phyloP scores from a whole-genome alignment of 2,888 invertebrate genomes.

The Hesperia comma region DNA sequence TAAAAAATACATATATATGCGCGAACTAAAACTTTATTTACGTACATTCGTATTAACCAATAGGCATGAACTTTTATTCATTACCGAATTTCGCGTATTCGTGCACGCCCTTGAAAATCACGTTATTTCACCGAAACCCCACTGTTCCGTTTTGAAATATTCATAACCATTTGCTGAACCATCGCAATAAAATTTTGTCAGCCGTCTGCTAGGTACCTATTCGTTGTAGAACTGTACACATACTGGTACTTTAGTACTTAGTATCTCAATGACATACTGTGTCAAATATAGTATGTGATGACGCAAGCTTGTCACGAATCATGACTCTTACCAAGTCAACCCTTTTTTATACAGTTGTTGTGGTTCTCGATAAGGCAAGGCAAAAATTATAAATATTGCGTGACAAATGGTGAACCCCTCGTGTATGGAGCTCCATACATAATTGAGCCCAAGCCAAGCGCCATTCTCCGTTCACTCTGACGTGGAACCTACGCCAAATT shows the following conservation, averaged over 20 bases:
- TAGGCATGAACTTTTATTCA: background rate
- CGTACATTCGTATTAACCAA: too few relatives aligned
- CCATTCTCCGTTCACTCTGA: too few relatives aligned
- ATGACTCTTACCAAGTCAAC: slow-evolving; percentile 30
- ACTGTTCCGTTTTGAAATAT: background rate
- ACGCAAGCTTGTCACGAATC: slow-evolving; percentile 22
- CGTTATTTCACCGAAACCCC: background rate
- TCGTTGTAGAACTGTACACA: slow-evolving; percentile 15
- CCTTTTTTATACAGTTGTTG: slow-evolving; percentile 35
- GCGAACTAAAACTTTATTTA: too few relatives aligned
- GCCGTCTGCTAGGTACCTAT: slow-evolving; percentile 28
- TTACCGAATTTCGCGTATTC: background rate
- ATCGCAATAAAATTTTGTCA: background rate
- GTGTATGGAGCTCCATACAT: too few relatives aligned
- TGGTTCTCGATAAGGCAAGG: background rate
- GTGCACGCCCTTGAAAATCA: background rate
- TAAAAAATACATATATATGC: too few relatives aligned
- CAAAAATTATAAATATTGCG: too few relatives aligned
- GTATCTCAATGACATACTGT: slow-evolving; percentile 7
- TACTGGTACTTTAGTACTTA: too few relatives aligned
- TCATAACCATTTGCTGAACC: background rate
- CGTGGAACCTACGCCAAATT: too few relatives aligned
- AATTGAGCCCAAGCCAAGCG: too few relatives aligned
- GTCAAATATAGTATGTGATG: slow-evolving; percentile 22
- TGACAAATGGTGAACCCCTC: too few relatives aligned